Conservation (phyloP, 2,113 vertebrate genomes). For the Phocoena sinus region DNA sequence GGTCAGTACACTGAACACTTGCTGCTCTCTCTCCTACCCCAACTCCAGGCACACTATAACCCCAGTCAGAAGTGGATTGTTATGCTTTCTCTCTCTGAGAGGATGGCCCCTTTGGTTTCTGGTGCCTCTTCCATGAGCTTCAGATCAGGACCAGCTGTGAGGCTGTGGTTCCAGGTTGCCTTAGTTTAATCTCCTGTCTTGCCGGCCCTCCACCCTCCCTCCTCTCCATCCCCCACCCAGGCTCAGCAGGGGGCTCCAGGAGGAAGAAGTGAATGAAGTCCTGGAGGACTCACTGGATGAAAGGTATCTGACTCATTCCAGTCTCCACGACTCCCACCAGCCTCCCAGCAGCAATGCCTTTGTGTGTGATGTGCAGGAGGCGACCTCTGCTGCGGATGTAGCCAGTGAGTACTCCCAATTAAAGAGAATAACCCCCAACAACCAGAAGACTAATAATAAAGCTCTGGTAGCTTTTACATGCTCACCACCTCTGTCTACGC, state of each 20-base stretch:
- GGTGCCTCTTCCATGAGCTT: neutral
- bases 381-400: constrained; percentile 78
- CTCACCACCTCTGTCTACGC: neutral
- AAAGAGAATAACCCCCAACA: neutral
- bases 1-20: neutral
- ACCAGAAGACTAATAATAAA: neutral
- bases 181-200: neutral
- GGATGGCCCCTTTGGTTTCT: neutral
- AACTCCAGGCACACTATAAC: too few relatives aligned
- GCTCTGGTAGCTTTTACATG: neutral
- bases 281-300: constrained; percentile 85
- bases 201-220: neutral
- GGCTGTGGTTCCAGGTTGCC: neutral
- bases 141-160: neutral
- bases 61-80: neutral
- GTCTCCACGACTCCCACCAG: constrained; percentile 80
- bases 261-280: constrained; percentile 86
- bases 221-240: constrained; percentile 57
- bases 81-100: neutral
- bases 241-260: constrained; percentile 85
- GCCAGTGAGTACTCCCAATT: constrained; percentile 78
- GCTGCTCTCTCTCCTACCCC: neutral
- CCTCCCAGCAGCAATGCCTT: constrained; percentile 84
- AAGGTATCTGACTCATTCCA: constrained; percentile 80
- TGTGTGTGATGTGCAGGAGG: constrained; percentile 81